Conservation (phyloP, 1,140 invertebrate species). For the Leptopilina boulardi region DNA sequence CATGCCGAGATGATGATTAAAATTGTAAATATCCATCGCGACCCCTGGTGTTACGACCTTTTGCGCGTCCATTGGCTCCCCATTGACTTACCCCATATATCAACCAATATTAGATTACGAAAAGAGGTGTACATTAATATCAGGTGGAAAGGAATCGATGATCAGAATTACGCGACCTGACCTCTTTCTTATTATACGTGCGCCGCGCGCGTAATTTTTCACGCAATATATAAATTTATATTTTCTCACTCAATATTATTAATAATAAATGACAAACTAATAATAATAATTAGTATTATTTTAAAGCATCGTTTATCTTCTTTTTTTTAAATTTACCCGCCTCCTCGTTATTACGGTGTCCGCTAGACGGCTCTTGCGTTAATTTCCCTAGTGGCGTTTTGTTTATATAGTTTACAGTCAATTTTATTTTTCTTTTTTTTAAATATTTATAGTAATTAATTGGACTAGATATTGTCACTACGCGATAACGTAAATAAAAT, state of each 20-base stretch:
- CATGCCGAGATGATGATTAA: conserved; percentile 70
- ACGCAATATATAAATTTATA: not conserved
- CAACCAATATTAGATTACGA: conserved; percentile 72
- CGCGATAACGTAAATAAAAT: no score
- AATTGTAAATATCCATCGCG: conserved; percentile 69
- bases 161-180: conserved; percentile 49
- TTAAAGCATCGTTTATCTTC: no score
- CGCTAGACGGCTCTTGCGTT: no score
- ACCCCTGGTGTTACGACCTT: conserved; percentile 72
- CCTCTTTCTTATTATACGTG: conserved; percentile 20
- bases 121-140: conserved; percentile 53
- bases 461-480: no score
- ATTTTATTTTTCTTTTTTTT: no score
- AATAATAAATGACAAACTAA: no score
- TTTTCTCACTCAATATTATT: conserved; percentile 10
- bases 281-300: no score
- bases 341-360: no score
- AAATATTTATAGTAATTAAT: no score
- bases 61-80: conserved; percentile 65
- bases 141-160: conserved; percentile 43
- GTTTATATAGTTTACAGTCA: no score
- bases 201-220: conserved; percentile 41
- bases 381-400: no score
- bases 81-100: conserved; percentile 69
- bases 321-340: no score